A percentile compares a stretch with the other conserved stretches of the same genome.
These are phyloP conservation scores for Gasterosteus nipponicus DNA, from an alignment of 2,113 vertebrate species.

Conservation along the genomic window DNA sequence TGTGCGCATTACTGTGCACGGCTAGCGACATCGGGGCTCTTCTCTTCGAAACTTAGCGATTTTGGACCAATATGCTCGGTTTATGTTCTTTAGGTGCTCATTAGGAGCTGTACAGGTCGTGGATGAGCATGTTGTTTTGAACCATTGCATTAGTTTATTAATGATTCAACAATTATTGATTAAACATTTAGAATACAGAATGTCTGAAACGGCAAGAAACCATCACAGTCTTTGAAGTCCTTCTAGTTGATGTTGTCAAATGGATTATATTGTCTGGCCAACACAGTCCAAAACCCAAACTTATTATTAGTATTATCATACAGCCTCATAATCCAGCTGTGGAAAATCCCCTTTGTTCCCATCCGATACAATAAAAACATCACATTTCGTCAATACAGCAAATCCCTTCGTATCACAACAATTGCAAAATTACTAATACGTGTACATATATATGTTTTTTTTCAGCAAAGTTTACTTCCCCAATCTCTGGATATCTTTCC, in stretches of 20 bases:
- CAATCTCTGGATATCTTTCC: not conserved
- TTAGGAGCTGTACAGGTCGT: not conserved
- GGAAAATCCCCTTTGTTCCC: not conserved
- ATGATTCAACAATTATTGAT: not conserved
- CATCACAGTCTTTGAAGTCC: not conserved
- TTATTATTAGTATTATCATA: too few relatives aligned
- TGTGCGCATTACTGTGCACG: not conserved
- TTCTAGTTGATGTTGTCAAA: not conserved
- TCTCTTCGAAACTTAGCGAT: not conserved
- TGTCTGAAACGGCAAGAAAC: not conserved
- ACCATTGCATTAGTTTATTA: not conserved
- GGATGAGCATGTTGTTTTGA: not conserved
- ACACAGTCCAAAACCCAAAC: too few relatives aligned
- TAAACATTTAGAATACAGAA: not conserved
- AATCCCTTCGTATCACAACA: not conserved
- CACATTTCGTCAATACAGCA: not conserved
- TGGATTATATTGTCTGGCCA: too few relatives aligned
- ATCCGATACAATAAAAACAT: not conserved
- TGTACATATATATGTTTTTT: not conserved
- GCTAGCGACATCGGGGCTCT: too few relatives aligned
- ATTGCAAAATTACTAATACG: not conserved
- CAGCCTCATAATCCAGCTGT: not conserved
- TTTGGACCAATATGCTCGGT: not conserved
- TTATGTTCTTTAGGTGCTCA: not conserved
- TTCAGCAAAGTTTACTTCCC: conserved; percentile 17